Evolutionary conservation across 2,113 vertebrate species (phyloP).

Genomic region (Cheilinus undulatus): DNA sequence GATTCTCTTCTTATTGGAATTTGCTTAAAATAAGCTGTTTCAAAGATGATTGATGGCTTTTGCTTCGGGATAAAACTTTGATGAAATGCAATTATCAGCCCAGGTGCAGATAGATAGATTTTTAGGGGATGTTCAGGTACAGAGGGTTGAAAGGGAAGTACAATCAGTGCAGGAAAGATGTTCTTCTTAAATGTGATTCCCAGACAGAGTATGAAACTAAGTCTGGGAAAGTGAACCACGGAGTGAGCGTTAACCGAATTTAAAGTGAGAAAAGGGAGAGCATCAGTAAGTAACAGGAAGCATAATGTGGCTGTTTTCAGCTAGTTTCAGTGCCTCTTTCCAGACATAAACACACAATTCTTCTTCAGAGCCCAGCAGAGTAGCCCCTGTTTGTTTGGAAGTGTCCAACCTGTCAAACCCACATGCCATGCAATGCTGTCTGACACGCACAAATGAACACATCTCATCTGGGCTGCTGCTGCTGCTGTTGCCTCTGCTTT

Average conservation of each 20-base stretch:
- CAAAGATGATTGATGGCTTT: background rate
- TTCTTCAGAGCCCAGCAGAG: conserved; percentile 52
- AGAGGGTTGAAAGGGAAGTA: background rate
- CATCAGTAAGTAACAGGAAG: background rate
- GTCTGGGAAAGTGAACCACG: conserved; percentile 5
- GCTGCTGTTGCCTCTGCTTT: conserved; percentile 35
- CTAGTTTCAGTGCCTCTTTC: conserved; percentile 22
- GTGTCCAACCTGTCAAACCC: conserved; percentile 71
- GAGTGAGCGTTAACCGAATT: conserved; percentile 7
- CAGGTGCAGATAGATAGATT: background rate
- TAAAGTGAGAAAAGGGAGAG: conserved; percentile 31
- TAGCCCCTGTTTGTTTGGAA: conserved; percentile 68
- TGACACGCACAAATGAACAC: conserved; percentile 79
- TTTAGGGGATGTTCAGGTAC: background rate
- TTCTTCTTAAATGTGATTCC: background rate
- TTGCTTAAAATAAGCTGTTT: background rate
- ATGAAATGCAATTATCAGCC: background rate
- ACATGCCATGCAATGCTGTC: conserved; percentile 67
- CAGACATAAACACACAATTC: conserved; percentile 15
- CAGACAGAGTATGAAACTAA: background rate
- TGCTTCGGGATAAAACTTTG: background rate
- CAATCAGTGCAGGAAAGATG: background rate
- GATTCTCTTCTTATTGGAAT: background rate
- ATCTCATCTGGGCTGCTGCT: conserved; percentile 65
- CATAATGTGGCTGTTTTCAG: background rate